Evolutionary conservation across 2,113 vertebrate species (phyloP), one percentile per base, ranked within the genome.

Genomic region (Atlantisia rogersi): DNA sequence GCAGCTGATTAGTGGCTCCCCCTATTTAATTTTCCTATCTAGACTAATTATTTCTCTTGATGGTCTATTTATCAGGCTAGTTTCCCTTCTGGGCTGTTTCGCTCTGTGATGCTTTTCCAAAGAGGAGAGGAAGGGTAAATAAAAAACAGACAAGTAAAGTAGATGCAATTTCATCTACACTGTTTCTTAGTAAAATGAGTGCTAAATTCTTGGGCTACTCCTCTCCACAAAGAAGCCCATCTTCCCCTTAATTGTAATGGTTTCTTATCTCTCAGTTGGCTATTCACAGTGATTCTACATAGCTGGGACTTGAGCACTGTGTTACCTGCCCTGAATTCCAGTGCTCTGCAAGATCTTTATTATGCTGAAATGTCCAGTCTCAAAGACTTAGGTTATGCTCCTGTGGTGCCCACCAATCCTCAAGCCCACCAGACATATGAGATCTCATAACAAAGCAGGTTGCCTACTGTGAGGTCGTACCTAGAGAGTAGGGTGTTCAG

Each of bases 41-140:
- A 69, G 68, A 6, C 64, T 96, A 96, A 96, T 96, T 96, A 65
- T 84, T 93, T 79, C 89, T 95, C 94, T 95, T 97, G 96, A 97
- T 96, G 96, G 96, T 97, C 96, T 94, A 85, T 96, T 97, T 96
- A 89, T 97, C 86, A 39, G 92, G 89, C 86, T 94, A 11, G 74
- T 96, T 96, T 94, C 31, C 94, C 95, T 96, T 58, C 78, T 79
- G 79, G 93, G 93, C 73, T 93, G 73, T 58, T 90, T 55, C 63
- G 7, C 62, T 58, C 88, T 59, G 76, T 82, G 90, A 94, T 93
- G 83, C 86, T 94, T 94, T 95, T 96, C 86, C 88, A 96, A 82
- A 86, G 65, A 35, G 28, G 25, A 92, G 73, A 90, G 86, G 88
- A 60, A 88, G 92, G 80, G 88, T 84, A 97, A 96, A 97, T 96